Evolutionary conservation across 2,888 invertebrate genomes (phyloP).

Genomic region (Drosophila suboccidentalis): DNA sequence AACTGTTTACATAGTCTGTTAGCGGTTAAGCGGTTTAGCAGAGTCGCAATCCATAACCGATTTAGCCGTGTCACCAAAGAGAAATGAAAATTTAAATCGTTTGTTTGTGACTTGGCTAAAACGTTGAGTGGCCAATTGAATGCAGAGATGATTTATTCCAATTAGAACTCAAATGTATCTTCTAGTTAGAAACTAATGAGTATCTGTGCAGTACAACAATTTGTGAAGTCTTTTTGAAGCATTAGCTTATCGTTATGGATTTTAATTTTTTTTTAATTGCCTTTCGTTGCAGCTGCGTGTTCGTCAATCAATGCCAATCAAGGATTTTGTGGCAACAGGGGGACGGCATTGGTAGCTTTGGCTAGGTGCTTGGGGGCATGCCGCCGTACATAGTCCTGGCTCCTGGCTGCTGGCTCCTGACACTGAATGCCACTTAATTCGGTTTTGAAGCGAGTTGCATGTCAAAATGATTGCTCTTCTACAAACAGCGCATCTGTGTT

Average conservation of each 20-base stretch:
- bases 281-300: slow-evolving; percentile 52
- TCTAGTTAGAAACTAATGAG: neutral
- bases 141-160: too few relatives aligned
- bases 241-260: neutral
- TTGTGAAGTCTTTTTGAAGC: neutral
- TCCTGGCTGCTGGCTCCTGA: slow-evolving; percentile 55
- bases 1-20: neutral
- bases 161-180: too few relatives aligned
- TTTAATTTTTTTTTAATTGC: slow-evolving; percentile 28
- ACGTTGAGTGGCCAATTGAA: too few relatives aligned
- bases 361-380: slow-evolving; percentile 1
- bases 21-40: slow-evolving; percentile 5
- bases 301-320: slow-evolving; percentile 71
- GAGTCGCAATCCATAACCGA: neutral
- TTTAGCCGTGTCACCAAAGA: neutral
- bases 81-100: neutral
- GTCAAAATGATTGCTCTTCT: slow-evolving; percentile 85
- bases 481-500: slow-evolving; percentile 85
- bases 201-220: neutral
- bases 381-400: slow-evolving; percentile 14
- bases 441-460: slow-evolving; percentile 84
- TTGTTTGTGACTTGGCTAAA: neutral
- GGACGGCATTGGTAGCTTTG: neutral
- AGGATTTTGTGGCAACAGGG: neutral
- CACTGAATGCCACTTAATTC: slow-evolving; percentile 83